Base-by-base conservation (phyloP, 2,797 vertebrate genomes). In the Momotus momota region DNA sequence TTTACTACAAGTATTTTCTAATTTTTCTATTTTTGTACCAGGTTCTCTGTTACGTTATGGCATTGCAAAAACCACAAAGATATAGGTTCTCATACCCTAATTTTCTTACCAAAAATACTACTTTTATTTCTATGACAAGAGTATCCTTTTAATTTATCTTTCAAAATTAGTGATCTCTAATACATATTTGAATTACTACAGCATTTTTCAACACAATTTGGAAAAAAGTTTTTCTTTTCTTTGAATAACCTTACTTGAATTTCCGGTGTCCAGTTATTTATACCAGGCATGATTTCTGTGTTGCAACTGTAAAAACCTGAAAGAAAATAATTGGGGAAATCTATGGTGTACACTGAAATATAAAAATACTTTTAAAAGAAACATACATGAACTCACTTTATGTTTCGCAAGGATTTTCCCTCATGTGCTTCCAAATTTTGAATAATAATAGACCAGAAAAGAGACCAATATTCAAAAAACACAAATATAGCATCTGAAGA, bases 261-360 rank as follows among this genome's bases (percentile, higher is more conserved):
- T 97, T 98, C 98, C 17, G 99, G 98, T 71, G 99, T 99, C 99
- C 99, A 99, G 98, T 99, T 99, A 97, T 98, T 98, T 98, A 99
- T 99, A 94, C 99, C 99, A 97, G 99, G 99, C 99, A 99, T 99
- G 86, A 98, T 97, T 97, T 99, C 99, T 79, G 99, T 99, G 97
- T 99, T 99, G 96, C 99, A 99, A 97, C 99, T 99, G 97, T 99
- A 99, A 98, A 99, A 99, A 25, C 99, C 99, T 99, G 90, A 40
- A 97, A 77, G 94, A 86, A 96, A 94, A 89, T 19, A 87, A 67
- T 79, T 57, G 19, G 45, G 67, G 40, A 75, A 78, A n/a, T 66
- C 29, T 19, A 46, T 51, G 61, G 73, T 64, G 51, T 46, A 31
- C 31, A 64, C 9, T 69, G 17, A 71, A 40, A 75, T 26, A 86